These are phyloP conservation scores for Therioaphis trifolii DNA, from an alignment of 2,888 invertebrate species.

Conservation along the genomic window DNA sequence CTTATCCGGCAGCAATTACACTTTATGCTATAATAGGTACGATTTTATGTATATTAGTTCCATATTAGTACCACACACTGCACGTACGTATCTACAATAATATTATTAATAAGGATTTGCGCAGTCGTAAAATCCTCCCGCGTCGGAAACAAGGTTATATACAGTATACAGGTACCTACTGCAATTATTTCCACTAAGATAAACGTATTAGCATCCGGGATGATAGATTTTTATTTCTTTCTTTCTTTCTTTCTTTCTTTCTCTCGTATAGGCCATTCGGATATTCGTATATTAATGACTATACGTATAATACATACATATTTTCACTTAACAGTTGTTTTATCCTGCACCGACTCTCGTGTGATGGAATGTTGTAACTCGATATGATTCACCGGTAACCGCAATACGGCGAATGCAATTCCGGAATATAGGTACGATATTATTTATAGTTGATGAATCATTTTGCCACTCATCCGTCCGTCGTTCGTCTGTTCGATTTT, in stretches of 20 bases:
- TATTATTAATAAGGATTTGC: background rate
- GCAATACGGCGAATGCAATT: background rate
- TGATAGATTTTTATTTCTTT: slow-evolving; percentile 9
- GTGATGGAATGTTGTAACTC: background rate
- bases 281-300: slow-evolving; percentile 2
- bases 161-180: background rate
- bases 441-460: background rate
- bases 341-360: background rate
- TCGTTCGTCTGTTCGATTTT: background rate
- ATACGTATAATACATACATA: too few relatives aligned
- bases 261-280: background rate
- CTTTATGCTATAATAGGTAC: too few relatives aligned
- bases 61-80: too few relatives aligned
- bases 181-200: background rate
- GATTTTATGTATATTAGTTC: too few relatives aligned
- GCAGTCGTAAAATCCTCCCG: slow-evolving; percentile 8
- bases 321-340: background rate
- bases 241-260: background rate
- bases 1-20: too few relatives aligned
- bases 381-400: slow-evolving; percentile 4
- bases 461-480: background rate
- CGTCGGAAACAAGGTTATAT: slow-evolving; percentile 20
- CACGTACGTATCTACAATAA: background rate
- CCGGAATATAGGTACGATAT: background rate
- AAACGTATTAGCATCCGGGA: slow-evolving; percentile 29